A percentile compares a stretch with the other conserved stretches of the same genome.
Conservation (phyloP, 2,113 vertebrate genomes). For the Myotis davidii region DNA sequence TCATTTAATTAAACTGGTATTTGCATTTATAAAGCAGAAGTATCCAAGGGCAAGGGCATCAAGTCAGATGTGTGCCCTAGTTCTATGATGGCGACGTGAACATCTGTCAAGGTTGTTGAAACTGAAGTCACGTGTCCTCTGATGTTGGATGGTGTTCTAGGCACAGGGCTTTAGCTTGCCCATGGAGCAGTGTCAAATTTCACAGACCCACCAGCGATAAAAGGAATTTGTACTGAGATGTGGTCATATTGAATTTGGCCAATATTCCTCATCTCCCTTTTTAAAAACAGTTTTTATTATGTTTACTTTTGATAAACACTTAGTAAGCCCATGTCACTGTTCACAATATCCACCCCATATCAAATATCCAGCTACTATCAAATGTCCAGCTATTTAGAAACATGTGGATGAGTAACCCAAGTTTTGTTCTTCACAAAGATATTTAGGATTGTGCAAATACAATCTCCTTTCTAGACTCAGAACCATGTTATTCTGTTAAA, state of each 20-base stretch:
- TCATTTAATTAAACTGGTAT: constrained; percentile 73
- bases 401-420: neutral
- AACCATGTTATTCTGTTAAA: neutral
- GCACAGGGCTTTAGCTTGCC: neutral
- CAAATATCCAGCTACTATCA: neutral
- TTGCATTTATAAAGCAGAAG: constrained; percentile 68
- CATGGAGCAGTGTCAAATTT: constrained; percentile 2
- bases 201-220: constrained; percentile 21
- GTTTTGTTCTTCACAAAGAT: neutral
- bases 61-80: neutral
- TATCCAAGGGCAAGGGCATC: constrained; percentile 61
- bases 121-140: neutral
- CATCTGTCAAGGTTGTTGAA: constrained; percentile 64
- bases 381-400: neutral
- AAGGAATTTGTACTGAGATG: neutral
- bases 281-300: constrained; percentile 5
- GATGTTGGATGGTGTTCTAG: neutral
- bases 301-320: constrained; percentile 42
- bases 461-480: neutral
- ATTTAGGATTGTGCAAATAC: constrained; percentile 21
- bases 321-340: neutral
- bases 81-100: constrained; percentile 45
- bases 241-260: neutral
- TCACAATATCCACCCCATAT: neutral
- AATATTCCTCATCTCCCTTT: constrained; percentile 22